Evolutionary conservation across 2,797 vertebrate species (phyloP).

Genomic region (Acrossocheilus fasciatus): DNA sequence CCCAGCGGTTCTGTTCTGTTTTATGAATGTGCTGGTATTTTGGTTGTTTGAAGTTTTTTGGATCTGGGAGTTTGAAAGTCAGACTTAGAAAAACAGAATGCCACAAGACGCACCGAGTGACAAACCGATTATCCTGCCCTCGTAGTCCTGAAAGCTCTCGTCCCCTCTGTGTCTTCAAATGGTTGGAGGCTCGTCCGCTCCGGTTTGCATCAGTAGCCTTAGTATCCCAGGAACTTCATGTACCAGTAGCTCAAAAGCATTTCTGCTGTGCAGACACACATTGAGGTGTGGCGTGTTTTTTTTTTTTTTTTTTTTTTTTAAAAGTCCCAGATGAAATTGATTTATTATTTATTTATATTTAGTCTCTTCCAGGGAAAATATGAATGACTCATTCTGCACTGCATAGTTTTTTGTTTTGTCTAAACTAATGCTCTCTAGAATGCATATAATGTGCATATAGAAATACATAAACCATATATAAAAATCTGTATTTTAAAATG

Average conservation of each 20-base stretch:
- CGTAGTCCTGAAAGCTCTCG: constrained; percentile 44
- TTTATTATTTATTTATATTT: constrained; percentile 18
- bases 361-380: neutral
- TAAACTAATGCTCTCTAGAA: neutral
- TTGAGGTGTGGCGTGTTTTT: neutral
- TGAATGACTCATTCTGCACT: neutral
- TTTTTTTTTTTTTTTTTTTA: too few relatives aligned
- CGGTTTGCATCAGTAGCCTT: neutral
- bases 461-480: neutral
- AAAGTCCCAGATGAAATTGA: neutral
- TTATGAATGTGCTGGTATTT: constrained; percentile 96
- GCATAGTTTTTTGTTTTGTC: neutral
- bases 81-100: constrained; percentile 86
- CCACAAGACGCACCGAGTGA: constrained; percentile 73
- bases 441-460: neutral
- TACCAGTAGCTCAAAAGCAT: neutral
- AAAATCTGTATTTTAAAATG: too few relatives aligned
- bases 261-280: neutral
- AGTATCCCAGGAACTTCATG: neutral
- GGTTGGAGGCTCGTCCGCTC: neutral
- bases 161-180: constrained; percentile 42
- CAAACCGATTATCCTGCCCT: constrained; percentile 69
- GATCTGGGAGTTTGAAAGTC: constrained; percentile 85
- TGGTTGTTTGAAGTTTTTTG: constrained; percentile 91
- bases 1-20: constrained; percentile 95